phyloP scores from a whole-genome alignment of 2,888 invertebrate species.

The Eucera pruinosa region DNA sequence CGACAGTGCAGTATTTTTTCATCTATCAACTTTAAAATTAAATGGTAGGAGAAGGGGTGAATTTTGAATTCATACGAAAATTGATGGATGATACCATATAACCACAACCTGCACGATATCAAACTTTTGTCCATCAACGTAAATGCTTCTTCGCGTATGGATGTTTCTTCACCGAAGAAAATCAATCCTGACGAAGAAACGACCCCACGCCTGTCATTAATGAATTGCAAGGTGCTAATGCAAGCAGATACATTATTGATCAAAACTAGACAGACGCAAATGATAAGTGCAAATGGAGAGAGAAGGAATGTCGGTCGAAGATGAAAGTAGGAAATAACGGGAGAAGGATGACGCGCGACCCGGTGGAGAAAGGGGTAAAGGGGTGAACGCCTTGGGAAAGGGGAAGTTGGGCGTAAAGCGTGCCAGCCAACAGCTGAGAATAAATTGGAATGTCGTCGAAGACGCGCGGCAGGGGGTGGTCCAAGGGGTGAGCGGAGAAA shows the following conservation, averaged over 20 bases:
- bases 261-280: constrained; percentile 10
- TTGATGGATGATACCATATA: neutral
- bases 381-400: constrained; percentile 36
- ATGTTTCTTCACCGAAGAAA: neutral
- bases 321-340: constrained; percentile 52
- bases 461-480: constrained; percentile 26
- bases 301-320: constrained; percentile 45
- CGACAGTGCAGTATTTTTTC: too few species aligned
- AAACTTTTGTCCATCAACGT: too few species aligned
- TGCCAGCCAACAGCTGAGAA: constrained; percentile 72
- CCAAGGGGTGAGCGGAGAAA: constrained; percentile 33
- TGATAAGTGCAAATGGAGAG: constrained; percentile 8
- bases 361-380: constrained; percentile 6
- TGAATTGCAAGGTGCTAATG: neutral
- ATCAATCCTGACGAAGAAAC: neutral
- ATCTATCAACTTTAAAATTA: too few species aligned
- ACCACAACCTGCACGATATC: too few species aligned
- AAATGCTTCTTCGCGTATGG: too few species aligned
- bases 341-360: constrained; percentile 5
- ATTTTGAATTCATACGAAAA: too few species aligned
- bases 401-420: constrained; percentile 63
- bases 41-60: too few species aligned
- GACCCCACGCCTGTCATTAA: neutral
- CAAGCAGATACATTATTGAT: constrained; percentile 42
- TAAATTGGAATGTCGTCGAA: constrained; percentile 75